A percentile compares a stretch with the other conserved stretches of the same genome.
phyloP scores from a whole-genome alignment of 2,888 invertebrate genomes.

The Entomobrya proxima region DNA sequence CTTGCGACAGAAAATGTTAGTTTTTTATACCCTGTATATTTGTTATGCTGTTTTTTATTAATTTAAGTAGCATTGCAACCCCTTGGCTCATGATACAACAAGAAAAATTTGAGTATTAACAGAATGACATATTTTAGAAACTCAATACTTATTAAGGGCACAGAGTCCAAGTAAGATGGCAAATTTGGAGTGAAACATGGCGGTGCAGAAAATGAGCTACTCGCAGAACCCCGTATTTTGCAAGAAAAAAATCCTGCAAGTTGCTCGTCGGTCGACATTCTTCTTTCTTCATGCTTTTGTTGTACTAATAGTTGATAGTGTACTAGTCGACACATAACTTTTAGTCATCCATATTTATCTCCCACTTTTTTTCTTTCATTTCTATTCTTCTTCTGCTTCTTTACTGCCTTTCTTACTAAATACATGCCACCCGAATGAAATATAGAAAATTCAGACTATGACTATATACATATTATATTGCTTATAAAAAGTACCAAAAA shows the following conservation, averaged over 20 bases:
- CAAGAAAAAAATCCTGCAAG: neutral
- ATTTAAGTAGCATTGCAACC: constrained; percentile 33
- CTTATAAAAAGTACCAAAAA: neutral
- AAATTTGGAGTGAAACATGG: neutral
- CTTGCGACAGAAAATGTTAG: too few species aligned
- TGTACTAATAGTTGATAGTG: neutral
- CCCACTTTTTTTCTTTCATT: neutral
- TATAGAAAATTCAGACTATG: neutral
- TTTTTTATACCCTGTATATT: too few species aligned
- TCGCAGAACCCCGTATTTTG: neutral
- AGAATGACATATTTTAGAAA: constrained; percentile 13
- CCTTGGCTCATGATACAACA: too few species aligned
- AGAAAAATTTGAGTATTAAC: constrained; percentile 39
- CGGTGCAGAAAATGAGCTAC: neutral
- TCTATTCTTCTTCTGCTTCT: neutral
- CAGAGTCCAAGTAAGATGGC: constrained; percentile 37
- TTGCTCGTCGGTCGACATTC: neutral
- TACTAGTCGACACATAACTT: constrained; percentile 37
- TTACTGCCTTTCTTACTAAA: neutral
- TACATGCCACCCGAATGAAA: neutral
- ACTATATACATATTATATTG: neutral
- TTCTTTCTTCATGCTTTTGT: neutral
- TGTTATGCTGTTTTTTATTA: too few species aligned
- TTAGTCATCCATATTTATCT: constrained; percentile 51
- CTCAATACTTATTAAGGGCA: constrained; percentile 19